Evolutionary conservation across 1,140 invertebrate genomes (phyloP).

Genomic region (Goniozus legneri): DNA sequence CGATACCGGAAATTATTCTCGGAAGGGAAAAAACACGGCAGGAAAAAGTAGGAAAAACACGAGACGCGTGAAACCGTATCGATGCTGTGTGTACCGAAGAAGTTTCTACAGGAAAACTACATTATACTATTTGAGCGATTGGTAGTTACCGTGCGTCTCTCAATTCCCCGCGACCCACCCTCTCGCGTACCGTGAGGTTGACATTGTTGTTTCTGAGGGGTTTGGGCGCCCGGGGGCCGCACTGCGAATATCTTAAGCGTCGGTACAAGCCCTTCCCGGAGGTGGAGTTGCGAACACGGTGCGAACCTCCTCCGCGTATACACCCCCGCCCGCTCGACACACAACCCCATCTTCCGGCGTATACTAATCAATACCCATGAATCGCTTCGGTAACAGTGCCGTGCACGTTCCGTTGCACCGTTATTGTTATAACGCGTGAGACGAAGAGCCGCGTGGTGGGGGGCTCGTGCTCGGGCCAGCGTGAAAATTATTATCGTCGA

Average conservation of each 20-base stretch:
- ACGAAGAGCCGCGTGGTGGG: no score
- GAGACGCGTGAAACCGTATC: no score
- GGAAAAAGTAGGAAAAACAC: no score
- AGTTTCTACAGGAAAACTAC: conserved; percentile 47
- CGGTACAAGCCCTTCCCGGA: no score
- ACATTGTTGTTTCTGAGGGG: conserved; percentile 53
- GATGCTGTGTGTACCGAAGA: no score
- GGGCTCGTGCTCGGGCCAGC: conserved; percentile 21
- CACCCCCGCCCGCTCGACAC: conserved; percentile 35
- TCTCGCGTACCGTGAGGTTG: no score
- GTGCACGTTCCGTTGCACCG: conserved; percentile 40
- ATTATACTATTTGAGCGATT: conserved; percentile 51
- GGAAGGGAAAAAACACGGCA: no score
- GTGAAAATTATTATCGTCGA: conserved; percentile 32
- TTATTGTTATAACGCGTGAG: conserved; percentile 28
- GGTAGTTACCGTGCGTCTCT: conserved; percentile 30
- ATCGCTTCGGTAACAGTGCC: conserved; percentile 41
- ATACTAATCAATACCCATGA: conserved; percentile 48
- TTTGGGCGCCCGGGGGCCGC: conserved; percentile 36
- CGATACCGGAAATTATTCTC: no score
- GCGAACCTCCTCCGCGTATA: no score
- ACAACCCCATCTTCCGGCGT: conserved; percentile 31
- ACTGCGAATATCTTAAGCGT: conserved; percentile 49
- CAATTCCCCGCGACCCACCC: no score
- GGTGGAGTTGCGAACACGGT: no score